Conservation (phyloP, 2,888 invertebrate genomes). For the Aspidiotus destructor region DNA sequence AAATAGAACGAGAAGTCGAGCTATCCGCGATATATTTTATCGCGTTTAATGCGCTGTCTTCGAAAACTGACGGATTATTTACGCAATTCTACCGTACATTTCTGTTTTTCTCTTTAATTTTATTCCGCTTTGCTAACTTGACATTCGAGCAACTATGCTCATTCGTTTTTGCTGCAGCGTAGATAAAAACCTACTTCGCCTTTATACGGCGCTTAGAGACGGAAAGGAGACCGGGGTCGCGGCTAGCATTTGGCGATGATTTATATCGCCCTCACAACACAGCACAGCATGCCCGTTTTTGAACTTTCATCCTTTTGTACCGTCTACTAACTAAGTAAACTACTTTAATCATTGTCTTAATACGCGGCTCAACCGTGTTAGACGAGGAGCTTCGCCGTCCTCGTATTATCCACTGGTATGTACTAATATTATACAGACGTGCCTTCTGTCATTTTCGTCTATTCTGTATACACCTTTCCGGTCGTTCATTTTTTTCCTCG, state of each 20-base stretch:
- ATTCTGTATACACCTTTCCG: no score
- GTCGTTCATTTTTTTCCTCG: no score
- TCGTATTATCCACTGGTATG: no score
- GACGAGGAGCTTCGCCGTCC: background rate
- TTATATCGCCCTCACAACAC: constrained; percentile 13
- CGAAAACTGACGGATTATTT: constrained; percentile 32
- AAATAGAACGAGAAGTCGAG: no score
- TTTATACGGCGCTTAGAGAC: background rate
- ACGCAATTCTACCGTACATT: constrained; percentile 15
- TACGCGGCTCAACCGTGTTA: constrained; percentile 8
- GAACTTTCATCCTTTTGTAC: constrained; percentile 25
- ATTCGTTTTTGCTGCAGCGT: background rate
- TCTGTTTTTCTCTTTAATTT: constrained; percentile 21
- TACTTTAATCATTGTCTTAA: constrained; percentile 28
- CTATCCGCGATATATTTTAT: constrained; percentile 19
- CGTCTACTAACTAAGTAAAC: constrained; percentile 24
- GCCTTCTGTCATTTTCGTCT: no score
- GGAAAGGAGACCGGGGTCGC: constrained; percentile 2
- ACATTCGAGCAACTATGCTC: background rate
- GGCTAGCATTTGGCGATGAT: constrained; percentile 31
- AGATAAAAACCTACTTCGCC: background rate
- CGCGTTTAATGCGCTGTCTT: constrained; percentile 29
- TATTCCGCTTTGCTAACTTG: constrained; percentile 4
- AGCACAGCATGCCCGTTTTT: constrained; percentile 6
- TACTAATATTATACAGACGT: no score